Base-by-base conservation (phyloP, 2,797 vertebrate species). In the Pangasius mekongensis region DNA sequence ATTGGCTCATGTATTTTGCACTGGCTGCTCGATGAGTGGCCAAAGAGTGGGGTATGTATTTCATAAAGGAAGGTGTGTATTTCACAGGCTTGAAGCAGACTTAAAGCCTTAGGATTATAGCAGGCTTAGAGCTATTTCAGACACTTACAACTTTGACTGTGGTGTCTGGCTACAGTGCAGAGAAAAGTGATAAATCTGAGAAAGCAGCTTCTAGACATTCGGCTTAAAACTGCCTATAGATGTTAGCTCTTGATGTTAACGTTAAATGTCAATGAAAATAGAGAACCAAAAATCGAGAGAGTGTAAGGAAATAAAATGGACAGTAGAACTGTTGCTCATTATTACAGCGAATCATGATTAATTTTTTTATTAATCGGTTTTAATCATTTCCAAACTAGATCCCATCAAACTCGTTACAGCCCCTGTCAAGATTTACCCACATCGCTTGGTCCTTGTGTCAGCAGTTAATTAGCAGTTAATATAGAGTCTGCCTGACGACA, bases 391-490 rank as follows among this genome's bases (percentile, higher is more conserved):
- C 91, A 90, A 87, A 89, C 82, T 85, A 58, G 84, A 91, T 89
- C 76, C 91, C 91, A 92, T 95, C 92, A 93, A 93, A 92, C 83
- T 62, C 83, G 91, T 91, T 89, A 88, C 84, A 80, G 92, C 89
- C 89, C 94, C 93, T 94, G 92, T 93, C 91, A 93, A 93, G 93
- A 93, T 94, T 93, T 92, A 93, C 91, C 91, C 91, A 92, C 88
- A 91, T 92, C 91, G 91, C 91, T 89, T 87, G 80, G 91, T 93
- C 93, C 89, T 91, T 93, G 83, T 93, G 94, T 93, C 94, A 94
- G 93, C 94, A 94, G 93, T 94, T 96, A 96, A 96, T 96, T 95
- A 95, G 92, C 81, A 88, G 93, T 93, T 94, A 94, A 94, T 92
- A 89, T 89, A 92, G 92, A 93, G 92, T 93, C 93, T 93, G 92